A percentile compares a stretch with the other conserved stretches of the same genome.
Evolutionary conservation across 2,888 invertebrate species (phyloP).

Genomic region (Himalopsyche anomala): DNA sequence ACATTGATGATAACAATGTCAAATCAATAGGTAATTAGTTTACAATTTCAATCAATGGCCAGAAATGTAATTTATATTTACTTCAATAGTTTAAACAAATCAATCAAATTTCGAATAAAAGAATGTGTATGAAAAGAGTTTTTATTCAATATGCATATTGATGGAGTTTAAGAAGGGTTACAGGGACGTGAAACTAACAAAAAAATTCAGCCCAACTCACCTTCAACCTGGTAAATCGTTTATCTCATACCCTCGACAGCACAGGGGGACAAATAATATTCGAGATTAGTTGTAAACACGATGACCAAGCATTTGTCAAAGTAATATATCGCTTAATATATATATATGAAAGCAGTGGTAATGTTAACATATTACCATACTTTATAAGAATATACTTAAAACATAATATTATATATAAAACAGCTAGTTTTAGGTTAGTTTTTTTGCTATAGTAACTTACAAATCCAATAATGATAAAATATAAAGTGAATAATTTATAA

Average conservation of each 20-base stretch:
- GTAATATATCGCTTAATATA: constrained; percentile 11
- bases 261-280: not conserved
- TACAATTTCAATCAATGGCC: too few species aligned
- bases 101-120: not conserved
- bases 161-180: not conserved
- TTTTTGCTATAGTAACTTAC: too few species aligned
- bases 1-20: too few species aligned
- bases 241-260: not conserved
- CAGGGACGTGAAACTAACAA: not conserved
- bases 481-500: too few species aligned
- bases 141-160: not conserved
- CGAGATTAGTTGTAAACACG: not conserved
- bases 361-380: too few species aligned
- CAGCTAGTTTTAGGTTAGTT: too few species aligned
- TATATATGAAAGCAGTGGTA: not conserved
- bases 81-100: not conserved
- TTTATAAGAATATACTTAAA: too few species aligned
- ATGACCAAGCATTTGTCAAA: constrained; percentile 9
- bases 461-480: too few species aligned
- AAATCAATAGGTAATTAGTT: too few species aligned
- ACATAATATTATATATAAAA: too few species aligned
- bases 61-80: too few species aligned
- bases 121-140: not conserved
- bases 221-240: not conserved
- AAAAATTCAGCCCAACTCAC: too few species aligned